These are phyloP conservation scores for Solen grandis DNA, from an alignment of 1,140 invertebrate species.

Conservation along the genomic window DNA sequence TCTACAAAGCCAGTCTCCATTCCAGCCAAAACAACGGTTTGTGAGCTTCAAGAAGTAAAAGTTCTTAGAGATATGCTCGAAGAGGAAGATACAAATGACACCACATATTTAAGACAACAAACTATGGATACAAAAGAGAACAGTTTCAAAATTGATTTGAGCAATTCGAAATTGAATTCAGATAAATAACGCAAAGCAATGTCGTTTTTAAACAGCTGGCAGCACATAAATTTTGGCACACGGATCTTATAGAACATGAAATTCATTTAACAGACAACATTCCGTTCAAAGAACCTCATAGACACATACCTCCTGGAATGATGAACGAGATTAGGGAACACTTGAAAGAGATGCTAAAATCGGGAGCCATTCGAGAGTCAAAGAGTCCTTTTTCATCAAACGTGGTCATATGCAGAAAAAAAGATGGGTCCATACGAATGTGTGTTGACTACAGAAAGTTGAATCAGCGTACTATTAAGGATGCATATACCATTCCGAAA, in stretches of 20 bases:
- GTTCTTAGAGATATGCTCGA: neutral
- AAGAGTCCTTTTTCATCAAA: constrained; percentile 23
- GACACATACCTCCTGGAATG: constrained; percentile 11
- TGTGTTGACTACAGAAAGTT: constrained; percentile 17
- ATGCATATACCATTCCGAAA: constrained; percentile 8
- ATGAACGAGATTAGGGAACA: constrained; percentile 21
- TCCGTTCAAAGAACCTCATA: constrained; percentile 25
- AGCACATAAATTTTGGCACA: neutral
- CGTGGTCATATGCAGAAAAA: constrained; percentile 28
- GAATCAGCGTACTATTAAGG: constrained; percentile 11
- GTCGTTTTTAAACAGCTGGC: neutral
- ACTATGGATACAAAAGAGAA: neutral
- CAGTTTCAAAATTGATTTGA: neutral
- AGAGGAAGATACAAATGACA: neutral
- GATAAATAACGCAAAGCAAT: neutral
- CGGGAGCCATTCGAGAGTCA: constrained; percentile 19
- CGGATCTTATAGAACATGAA: constrained; percentile 1
- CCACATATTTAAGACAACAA: neutral
- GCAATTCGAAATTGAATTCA: neutral
- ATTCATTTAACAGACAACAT: constrained; percentile 1
- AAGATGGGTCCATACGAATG: constrained; percentile 24
- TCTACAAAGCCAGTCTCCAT: constrained; percentile 6
- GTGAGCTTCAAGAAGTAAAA: constrained; percentile 15
- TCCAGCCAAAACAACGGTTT: neutral
- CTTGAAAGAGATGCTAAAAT: constrained; percentile 15